Base-by-base conservation (phyloP, 1,140 invertebrate genomes). In the Philopotamus ludificatus region DNA sequence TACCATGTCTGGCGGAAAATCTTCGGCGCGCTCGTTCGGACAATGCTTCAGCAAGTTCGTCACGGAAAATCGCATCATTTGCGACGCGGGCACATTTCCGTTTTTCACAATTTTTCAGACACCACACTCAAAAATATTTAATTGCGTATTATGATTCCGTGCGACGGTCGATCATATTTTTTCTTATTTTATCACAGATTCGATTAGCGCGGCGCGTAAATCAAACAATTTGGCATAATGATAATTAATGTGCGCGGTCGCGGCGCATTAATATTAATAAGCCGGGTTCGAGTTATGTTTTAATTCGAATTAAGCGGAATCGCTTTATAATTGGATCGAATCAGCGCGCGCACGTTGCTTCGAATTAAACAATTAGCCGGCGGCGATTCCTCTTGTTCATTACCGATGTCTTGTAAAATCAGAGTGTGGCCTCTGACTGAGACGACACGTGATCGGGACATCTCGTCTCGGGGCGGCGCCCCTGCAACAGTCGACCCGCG, bases 41-140 rank as follows among this genome's bases (percentile, higher is more conserved):
- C 57, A 66, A 15, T 45, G 60, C 25, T 60, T 58, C 49, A 66
- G 25, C 12, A 66, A 23, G 15, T 44, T 66, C 15, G 64, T 66
- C n/a, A 66, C 64, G n/a, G 64, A 53, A 54, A 66, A 66, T 16
- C 64, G 64, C 18, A 53, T 66, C 64, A 66, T 66, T 55, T n/a
- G n/a, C 12, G 28, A 34, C 12, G 28, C 28, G 28, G 12, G 4
- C 12, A 4, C 28, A 12, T 7, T 34, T 34, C 28, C 28, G 12
- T 34, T 34, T 34, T 34, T 34, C 4, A 34, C 28, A 34, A 4
- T 34, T 34, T 34, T 34, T 34, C 12, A 34, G n/a, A 34, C 28
- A 34, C 4, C 4, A 34, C 28, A 34, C 28, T 34, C 28, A 12
- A 34, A 12, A 4, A 34, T 4, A 34, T 34, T 7, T 34, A 7